These are phyloP conservation scores for Lepidocyrtinus sp. DNA, from an alignment of 2,888 invertebrate genomes.

Conservation along the genomic window DNA sequence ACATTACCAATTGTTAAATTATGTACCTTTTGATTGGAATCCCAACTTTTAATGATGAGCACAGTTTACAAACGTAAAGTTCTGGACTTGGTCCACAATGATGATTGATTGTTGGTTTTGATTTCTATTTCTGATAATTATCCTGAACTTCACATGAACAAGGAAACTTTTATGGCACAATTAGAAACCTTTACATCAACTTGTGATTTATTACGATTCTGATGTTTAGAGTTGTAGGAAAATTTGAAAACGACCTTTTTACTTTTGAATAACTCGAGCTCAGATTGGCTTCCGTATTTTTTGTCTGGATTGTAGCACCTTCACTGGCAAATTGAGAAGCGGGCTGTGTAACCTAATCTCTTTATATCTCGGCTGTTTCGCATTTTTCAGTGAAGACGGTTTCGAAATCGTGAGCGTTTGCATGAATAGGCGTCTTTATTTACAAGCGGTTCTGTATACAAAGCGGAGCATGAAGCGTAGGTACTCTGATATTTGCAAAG, in stretches of 20 bases:
- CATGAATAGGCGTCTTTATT: too few relatives aligned
- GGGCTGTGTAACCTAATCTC: background rate
- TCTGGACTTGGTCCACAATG: too few relatives aligned
- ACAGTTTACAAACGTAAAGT: too few relatives aligned
- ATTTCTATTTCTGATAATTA: too few relatives aligned
- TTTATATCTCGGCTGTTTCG: constrained; percentile 20
- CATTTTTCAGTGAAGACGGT: background rate
- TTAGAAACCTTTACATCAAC: background rate
- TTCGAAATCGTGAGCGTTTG: background rate
- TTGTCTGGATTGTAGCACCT: background rate
- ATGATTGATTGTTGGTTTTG: too few relatives aligned
- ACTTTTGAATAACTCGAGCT: background rate
- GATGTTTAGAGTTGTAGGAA: background rate
- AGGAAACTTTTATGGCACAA: background rate
- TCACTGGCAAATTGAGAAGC: constrained; percentile 3
- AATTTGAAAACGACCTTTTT: background rate
- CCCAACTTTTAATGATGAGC: too few relatives aligned
- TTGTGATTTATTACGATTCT: background rate
- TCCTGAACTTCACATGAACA: background rate
- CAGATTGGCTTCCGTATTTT: background rate
- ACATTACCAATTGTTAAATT: too few relatives aligned
- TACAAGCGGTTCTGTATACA: too few relatives aligned
- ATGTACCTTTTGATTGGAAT: too few relatives aligned
- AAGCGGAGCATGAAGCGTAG: too few relatives aligned
- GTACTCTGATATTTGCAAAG: background rate